Percentiles rank a stretch among this genome's conserved stretches.
phyloP scores from a whole-genome alignment of 2,888 invertebrate species.

The Alentia gelatinosa region DNA sequence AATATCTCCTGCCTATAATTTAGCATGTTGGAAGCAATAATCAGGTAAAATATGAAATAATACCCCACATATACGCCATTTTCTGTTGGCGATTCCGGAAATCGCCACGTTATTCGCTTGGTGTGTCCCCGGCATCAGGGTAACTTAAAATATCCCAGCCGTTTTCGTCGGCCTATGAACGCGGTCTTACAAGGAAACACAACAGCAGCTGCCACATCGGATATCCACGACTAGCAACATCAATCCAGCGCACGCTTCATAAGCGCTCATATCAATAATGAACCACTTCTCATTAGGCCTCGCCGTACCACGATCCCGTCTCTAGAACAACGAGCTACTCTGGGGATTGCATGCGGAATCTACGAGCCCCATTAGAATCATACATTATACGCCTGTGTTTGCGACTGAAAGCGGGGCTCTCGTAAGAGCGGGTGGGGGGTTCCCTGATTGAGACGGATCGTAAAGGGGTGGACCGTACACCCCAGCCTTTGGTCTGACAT shows the following conservation, averaged over 20 bases:
- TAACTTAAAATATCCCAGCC: no score
- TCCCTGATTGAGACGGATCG: neutral
- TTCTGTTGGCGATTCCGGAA: no score
- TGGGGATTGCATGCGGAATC: neutral
- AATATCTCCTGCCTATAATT: no score
- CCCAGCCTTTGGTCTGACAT: neutral
- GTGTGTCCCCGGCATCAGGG: no score
- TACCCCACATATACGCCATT: no score
- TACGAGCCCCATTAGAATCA: neutral
- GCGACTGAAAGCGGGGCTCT: no score
- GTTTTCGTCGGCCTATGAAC: no score
- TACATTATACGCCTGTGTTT: constrained; percentile 2
- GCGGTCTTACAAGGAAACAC: no score
- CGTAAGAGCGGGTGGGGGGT: neutral
- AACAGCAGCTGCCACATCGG: neutral
- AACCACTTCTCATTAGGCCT: neutral
- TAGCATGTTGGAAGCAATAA: no score
- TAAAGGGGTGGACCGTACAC: neutral
- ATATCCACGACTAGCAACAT: neutral
- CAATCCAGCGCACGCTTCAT: neutral
- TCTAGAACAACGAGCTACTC: neutral
- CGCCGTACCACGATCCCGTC: neutral
- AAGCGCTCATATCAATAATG: neutral
- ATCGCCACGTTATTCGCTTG: no score
- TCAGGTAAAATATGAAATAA: no score